These are phyloP conservation scores for Cercopithecus hamlyni DNA, from an alignment of 2,797 vertebrate genomes.

Conservation along the genomic window DNA sequence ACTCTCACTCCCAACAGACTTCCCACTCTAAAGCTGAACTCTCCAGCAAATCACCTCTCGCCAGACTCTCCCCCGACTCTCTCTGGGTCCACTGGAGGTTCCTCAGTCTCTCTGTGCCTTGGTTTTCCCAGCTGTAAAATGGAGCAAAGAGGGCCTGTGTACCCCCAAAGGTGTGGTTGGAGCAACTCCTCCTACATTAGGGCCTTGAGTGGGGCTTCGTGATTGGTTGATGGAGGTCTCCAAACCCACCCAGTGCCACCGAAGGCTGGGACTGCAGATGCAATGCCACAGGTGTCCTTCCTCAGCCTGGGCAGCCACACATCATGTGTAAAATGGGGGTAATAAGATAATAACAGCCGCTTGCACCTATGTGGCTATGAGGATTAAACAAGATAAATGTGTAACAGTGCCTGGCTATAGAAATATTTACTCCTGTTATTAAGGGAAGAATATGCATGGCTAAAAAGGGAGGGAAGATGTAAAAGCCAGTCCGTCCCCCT, in stretches of 20 bases:
- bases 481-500: background rate
- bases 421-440: background rate
- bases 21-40: background rate
- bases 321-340: background rate
- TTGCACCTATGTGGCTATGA: background rate
- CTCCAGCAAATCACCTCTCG: background rate
- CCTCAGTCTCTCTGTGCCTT: background rate
- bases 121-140: background rate
- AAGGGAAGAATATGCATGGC: background rate
- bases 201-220: background rate
- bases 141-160: background rate
- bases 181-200: background rate
- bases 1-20: too few species aligned
- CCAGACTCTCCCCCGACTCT: background rate
- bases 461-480: background rate
- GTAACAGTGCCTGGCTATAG: background rate
- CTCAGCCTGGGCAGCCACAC: background rate
- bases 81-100: background rate
- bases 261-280: background rate
- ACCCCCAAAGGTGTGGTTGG: background rate
- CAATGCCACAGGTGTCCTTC: rapidly evolving
- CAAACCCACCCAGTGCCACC: background rate
- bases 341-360: background rate
- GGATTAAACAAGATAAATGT: background rate
- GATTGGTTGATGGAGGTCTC: background rate